Conservation (phyloP, 2,113 vertebrate genomes). For the Python bivittatus region DNA sequence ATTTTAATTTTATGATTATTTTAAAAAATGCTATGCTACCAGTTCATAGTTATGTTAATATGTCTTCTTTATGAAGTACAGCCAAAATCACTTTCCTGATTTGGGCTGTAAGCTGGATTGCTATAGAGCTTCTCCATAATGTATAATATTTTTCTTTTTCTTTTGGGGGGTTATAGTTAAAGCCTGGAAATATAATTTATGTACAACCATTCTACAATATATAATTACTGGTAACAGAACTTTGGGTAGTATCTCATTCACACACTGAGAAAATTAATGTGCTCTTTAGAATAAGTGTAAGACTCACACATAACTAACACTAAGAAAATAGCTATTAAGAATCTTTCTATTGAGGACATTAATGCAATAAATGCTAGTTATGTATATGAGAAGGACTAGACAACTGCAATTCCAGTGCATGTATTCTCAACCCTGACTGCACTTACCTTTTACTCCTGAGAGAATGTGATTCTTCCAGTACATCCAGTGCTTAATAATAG, state of each 20-base stretch:
- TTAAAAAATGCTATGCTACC: fast-evolving
- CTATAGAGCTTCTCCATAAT: not conserved
- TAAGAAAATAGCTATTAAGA: constrained; percentile 20
- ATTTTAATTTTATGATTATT: not conserved
- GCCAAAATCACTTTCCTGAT: not conserved
- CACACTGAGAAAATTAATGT: constrained; percentile 32
- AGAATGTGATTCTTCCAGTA: no score
- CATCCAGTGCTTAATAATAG: not conserved
- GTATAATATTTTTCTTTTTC: not conserved
- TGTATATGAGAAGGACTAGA: not conserved
- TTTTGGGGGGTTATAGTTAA: constrained; percentile 25
- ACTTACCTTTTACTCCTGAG: not conserved
- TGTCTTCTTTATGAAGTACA: not conserved
- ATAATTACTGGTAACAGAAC: constrained; percentile 56
- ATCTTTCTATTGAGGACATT: not conserved
- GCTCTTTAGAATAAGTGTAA: constrained; percentile 37
- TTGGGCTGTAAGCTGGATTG: not conserved
- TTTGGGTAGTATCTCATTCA: constrained; percentile 29
- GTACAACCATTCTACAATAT: constrained; percentile 48
- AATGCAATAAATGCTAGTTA: not conserved
- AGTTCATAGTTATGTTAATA: not conserved
- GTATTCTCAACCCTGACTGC: not conserved
- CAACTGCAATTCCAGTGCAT: not conserved
- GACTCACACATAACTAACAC: constrained; percentile 41
- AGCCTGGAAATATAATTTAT: constrained; percentile 31